These are phyloP conservation scores for Penaeus chinensis DNA, from an alignment of 1,140 invertebrate species.

Conservation along the genomic window DNA sequence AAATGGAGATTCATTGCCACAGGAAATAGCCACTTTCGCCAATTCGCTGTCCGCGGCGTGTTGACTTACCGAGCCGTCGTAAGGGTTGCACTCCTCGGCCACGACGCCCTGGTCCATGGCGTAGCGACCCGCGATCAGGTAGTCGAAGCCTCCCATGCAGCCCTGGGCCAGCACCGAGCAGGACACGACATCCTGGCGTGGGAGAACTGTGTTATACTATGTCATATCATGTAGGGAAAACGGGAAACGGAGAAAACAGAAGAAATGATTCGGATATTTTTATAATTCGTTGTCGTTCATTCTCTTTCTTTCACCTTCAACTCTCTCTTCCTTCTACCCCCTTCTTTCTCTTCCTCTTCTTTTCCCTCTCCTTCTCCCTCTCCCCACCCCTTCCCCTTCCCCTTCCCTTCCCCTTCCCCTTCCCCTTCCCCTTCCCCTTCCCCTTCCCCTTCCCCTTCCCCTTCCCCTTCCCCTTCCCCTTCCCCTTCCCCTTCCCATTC, in stretches of 20 bases:
- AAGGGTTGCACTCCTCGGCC: conserved; percentile 71
- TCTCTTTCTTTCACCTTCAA: not conserved
- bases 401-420: no score
- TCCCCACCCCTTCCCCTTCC: not conserved
- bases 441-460: not conserved
- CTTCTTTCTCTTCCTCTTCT: not conserved
- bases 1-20: no score
- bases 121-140: conserved; percentile 71
- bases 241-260: not conserved
- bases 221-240: conserved; percentile 64
- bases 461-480: not conserved
- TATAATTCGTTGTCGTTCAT: not conserved
- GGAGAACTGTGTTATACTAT: no score
- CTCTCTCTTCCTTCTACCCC: not conserved
- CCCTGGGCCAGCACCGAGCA: conserved; percentile 71
- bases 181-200: conserved; percentile 71
- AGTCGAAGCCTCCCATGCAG: conserved; percentile 73
- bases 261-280: not conserved
- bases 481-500: not conserved
- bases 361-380: not conserved
- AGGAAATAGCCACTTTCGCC: no score
- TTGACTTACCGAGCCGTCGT: conserved; percentile 67
- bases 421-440: not conserved
- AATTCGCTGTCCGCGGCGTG: not conserved
- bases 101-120: conserved; percentile 71